Conservation (phyloP, 2,113 vertebrate species). For the Tenebrosternarchus preto region DNA sequence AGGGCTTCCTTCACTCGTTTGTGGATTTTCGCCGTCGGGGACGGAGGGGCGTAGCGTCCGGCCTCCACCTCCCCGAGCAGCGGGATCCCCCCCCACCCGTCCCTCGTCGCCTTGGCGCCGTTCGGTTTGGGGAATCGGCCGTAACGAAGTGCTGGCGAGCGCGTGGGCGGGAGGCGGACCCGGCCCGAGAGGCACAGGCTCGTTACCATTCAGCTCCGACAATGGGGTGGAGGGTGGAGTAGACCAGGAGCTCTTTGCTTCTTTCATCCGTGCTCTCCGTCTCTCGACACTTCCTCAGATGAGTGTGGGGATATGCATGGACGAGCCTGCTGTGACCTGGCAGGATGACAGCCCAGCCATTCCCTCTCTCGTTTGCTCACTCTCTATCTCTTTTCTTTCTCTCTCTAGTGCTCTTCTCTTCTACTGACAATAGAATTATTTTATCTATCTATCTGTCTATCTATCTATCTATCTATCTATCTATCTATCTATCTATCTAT, state of each 20-base stretch:
- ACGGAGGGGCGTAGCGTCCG: neutral
- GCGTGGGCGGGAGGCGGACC: neutral
- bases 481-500: neutral
- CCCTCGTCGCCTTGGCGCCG: neutral
- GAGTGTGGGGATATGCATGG: slow-evolving; percentile 52
- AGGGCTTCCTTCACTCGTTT: neutral
- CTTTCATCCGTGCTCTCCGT: slow-evolving; percentile 34
- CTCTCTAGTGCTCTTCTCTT: neutral
- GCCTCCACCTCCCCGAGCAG: too few species aligned
- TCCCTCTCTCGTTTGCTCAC: neutral
- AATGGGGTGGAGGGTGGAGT: too few species aligned
- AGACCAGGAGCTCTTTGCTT: slow-evolving; percentile 24
- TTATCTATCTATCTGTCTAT: neutral
- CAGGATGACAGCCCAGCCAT: slow-evolving; percentile 49
- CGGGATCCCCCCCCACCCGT: too few species aligned
- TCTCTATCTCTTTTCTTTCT: neutral
- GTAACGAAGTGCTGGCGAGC: neutral
- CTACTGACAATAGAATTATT: neutral
- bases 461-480: neutral
- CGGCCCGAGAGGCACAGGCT: neutral
- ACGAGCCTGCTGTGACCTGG: slow-evolving; percentile 54
- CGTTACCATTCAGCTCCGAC: slow-evolving; percentile 21
- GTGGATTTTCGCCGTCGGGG: too few species aligned
- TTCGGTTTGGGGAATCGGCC: neutral
- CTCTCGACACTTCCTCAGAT: slow-evolving; percentile 39